phyloP scores from a whole-genome alignment of 2,888 invertebrate genomes.

The Rhingia campestris region DNA sequence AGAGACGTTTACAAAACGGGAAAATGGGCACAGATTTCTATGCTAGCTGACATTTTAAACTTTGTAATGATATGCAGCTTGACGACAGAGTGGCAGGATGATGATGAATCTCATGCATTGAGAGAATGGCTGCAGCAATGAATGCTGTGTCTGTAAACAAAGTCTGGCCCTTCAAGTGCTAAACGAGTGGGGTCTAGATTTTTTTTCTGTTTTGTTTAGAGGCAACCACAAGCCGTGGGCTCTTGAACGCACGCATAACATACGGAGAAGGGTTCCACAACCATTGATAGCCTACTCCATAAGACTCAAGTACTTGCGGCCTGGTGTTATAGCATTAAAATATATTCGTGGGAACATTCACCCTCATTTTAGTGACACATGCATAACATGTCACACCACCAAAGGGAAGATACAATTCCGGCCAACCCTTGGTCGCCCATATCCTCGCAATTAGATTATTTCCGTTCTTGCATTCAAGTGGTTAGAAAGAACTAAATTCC shows the following conservation, averaged over 20 bases:
- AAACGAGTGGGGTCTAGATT: constrained; percentile 56
- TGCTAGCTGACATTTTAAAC: constrained; percentile 49
- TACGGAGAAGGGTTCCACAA: constrained; percentile 63
- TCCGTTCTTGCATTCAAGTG: constrained; percentile 54
- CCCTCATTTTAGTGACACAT: constrained; percentile 56
- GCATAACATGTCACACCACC: constrained; percentile 65
- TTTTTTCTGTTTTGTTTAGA: constrained; percentile 22
- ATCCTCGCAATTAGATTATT: constrained; percentile 71
- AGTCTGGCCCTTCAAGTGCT: constrained; percentile 60
- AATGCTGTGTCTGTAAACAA: constrained; percentile 55
- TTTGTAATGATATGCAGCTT: constrained; percentile 70
- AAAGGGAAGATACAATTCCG: constrained; percentile 50
- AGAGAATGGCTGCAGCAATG: constrained; percentile 47
- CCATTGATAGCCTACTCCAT: constrained; percentile 55
- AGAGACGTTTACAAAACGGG: constrained; percentile 41
- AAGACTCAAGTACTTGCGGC: constrained; percentile 62
- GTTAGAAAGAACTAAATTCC: constrained; percentile 43
- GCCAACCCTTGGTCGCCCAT: constrained; percentile 70
- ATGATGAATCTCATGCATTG: constrained; percentile 40
- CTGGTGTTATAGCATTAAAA: constrained; percentile 53
- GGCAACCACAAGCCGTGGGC: constrained; percentile 57
- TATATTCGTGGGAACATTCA: constrained; percentile 74
- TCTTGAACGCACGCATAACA: constrained; percentile 68
- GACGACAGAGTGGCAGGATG: constrained; percentile 47
- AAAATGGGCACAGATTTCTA: constrained; percentile 45